Evolutionary conservation across 2,797 vertebrate genomes (phyloP).

Genomic region (Catharus ustulatus): DNA sequence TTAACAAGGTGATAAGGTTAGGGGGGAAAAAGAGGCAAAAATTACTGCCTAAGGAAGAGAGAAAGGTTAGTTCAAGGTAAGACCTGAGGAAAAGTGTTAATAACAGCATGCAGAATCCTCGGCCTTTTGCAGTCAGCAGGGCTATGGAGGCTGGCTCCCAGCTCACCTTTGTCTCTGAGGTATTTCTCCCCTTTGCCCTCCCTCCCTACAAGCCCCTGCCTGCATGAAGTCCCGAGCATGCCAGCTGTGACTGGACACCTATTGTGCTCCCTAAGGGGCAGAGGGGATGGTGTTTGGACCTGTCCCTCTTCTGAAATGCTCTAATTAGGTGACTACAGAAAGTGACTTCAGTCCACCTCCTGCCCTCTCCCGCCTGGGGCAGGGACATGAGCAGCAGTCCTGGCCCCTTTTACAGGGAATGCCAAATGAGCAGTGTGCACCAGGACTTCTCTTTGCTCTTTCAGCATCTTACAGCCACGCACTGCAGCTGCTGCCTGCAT

Average conservation of each 20-base stretch:
- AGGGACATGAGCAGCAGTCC: not conserved
- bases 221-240: not conserved
- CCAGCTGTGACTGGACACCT: not conserved
- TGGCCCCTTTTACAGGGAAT: not conserved
- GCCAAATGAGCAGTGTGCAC: too few species aligned
- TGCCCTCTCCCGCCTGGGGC: not conserved
- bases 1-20: not conserved
- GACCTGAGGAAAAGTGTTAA: not conserved
- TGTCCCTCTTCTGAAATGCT: not conserved
- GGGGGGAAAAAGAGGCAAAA: not conserved
- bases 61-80: not conserved
- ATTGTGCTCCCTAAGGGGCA: not conserved
- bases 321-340: not conserved
- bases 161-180: not conserved
- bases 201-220: not conserved
- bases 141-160: not conserved
- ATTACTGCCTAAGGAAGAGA: not conserved
- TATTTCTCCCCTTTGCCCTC: not conserved
- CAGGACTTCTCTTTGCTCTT: not conserved
- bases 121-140: not conserved
- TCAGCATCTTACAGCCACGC: rapidly evolving
- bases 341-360: not conserved
- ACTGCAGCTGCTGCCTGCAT: not conserved
- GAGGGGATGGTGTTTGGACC: not conserved
- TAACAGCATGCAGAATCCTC: not conserved